Evolutionary conservation across 2,888 invertebrate genomes (phyloP), one percentile per base, ranked within the genome.

Genomic region (Lasioglossum calceatum): DNA sequence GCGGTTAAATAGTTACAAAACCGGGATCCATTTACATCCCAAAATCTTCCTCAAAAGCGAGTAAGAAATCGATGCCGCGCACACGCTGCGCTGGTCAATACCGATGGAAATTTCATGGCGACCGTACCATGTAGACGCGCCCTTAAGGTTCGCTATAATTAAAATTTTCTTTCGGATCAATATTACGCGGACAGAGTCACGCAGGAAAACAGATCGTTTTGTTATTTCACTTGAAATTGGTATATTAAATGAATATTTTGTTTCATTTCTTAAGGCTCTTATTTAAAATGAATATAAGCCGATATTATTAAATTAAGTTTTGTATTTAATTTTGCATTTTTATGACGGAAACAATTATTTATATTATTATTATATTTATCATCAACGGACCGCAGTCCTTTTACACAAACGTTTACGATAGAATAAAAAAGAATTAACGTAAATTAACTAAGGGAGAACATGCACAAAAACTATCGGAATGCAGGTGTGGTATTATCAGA

Each of bases 1-100:
- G 61, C 47, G 84, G 76, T 79, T 85, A 85, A 85, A 85, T 76
- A 84, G 84, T 79, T 85, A 84, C 85, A 85, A 64, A 85, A 64
- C 80, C 76, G 23, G 39, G 72, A 39, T 67, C 58, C 64, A 77
- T 85, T 85, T 85, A 76, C 76, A 85, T 84, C 67, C 76, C 44
- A 67, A 80, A 84, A 85, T 85, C 85, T 85, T 85, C 47, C 42
- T 50, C 67, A 76, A 23, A 50, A 42, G 39, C 42, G 64, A 72
- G 23, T 67, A 84, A 84, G 79, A 79, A 76, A 85, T 85, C 75
- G 39, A 85, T 84, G 64, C 39, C n/a, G 42, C 36, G n/a, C 44
- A 54, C 75, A 75, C 67, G 67, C 39, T 71, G 70, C 36, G 70
- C 50, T 54, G 70, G 44, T 36, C 36, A 36, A 58, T 78, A 27